Evolutionary conservation across 2,888 invertebrate species (phyloP).

Genomic region (Drymonia ruficornis): DNA sequence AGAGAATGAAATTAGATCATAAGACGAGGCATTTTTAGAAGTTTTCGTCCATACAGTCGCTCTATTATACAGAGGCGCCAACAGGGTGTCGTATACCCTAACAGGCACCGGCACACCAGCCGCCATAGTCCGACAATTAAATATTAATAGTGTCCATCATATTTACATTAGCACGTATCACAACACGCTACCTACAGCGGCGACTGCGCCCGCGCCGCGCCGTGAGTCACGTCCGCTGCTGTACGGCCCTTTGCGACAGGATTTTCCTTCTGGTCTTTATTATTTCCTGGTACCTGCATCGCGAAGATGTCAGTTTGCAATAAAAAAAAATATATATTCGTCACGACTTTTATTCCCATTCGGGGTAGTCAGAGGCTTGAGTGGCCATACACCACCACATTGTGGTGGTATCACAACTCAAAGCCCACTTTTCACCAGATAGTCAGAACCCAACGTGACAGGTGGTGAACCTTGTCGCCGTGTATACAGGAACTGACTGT

Average conservation of each 20-base stretch:
- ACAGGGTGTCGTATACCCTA: neutral
- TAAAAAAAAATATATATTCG: no score
- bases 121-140: conserved; percentile 17
- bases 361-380: no score
- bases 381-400: no score
- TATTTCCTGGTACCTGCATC: conserved; percentile 48
- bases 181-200: conserved; percentile 26
- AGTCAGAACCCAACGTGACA: no score
- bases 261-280: conserved; percentile 58
- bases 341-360: no score
- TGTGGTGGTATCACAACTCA: no score
- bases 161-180: conserved; percentile 24
- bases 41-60: no score
- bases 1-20: no score
- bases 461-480: no score
- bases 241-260: conserved; percentile 36
- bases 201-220: conserved; percentile 7
- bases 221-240: conserved; percentile 36
- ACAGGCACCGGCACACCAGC: neutral
- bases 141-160: conserved; percentile 22
- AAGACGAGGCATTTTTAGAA: no score
- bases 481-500: no score
- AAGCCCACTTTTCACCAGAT: no score
- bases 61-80: conserved; percentile 1
- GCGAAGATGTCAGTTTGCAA: neutral